These are phyloP conservation scores for Empidonax traillii DNA, from an alignment of 2,113 vertebrate genomes.

Conservation along the genomic window DNA sequence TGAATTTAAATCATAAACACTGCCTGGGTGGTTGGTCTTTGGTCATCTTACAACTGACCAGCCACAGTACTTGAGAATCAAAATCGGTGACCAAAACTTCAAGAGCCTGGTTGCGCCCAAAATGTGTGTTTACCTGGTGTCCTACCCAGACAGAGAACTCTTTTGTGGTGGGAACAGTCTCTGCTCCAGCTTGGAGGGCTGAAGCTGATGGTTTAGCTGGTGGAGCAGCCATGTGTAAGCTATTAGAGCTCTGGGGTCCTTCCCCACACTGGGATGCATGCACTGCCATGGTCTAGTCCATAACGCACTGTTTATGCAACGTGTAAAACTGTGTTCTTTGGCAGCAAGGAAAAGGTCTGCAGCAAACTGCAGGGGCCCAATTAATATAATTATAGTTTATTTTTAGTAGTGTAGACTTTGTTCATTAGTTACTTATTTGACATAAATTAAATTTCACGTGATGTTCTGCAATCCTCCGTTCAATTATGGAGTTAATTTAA, in stretches of 20 bases:
- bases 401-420: slow-evolving; percentile 68
- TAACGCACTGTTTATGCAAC: slow-evolving; percentile 43
- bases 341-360: slow-evolving; percentile 55
- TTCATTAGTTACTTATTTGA: slow-evolving; percentile 68
- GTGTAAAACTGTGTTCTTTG: slow-evolving; percentile 18
- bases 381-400: slow-evolving; percentile 70
- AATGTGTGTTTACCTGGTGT: background rate
- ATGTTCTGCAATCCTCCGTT: slow-evolving; percentile 56
- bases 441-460: slow-evolving; percentile 66
- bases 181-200: background rate
- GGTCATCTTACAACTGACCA: background rate
- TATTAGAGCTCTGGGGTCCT: background rate
- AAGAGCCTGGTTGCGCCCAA: background rate
- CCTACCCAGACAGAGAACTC: background rate
- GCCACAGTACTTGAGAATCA: background rate
- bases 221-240: background rate
- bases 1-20: background rate
- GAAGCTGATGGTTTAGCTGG: background rate
- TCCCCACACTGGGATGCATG: background rate
- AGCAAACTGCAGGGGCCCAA: slow-evolving; percentile 67
- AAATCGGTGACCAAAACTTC: background rate
- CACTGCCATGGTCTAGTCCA: background rate
- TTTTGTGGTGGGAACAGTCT: background rate
- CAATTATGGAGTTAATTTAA: slow-evolving; percentile 58
- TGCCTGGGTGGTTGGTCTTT: background rate